phyloP scores from a whole-genome alignment of 37 sponge, comb jelly and placozoan species.

The Geodia barretti region DNA sequence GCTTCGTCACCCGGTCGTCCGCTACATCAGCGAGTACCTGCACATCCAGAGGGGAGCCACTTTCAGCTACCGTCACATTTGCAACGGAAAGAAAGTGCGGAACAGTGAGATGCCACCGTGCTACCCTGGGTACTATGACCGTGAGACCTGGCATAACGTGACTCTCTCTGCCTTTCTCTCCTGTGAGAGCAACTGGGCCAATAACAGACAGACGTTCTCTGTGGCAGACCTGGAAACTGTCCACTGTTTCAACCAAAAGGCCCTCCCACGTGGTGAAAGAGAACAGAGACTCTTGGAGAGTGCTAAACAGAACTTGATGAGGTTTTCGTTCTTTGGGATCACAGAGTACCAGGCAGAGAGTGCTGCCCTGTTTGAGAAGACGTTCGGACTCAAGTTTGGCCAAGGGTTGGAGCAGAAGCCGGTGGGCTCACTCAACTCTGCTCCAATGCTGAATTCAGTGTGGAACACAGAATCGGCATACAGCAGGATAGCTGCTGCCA shows the following conservation, averaged over 20 bases:
- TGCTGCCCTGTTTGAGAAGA: conserved; percentile 66
- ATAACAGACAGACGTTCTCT: conserved; percentile 81
- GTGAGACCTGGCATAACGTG: conserved; percentile 59
- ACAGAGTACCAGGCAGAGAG: conserved; percentile 74
- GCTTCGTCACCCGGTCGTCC: conserved; percentile 73
- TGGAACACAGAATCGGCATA: conserved; percentile 27
- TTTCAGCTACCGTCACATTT: conserved; percentile 43
- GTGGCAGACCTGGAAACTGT: conserved; percentile 69
- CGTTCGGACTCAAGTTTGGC: conserved; percentile 65
- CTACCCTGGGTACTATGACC: conserved; percentile 60
- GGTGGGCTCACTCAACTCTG: conserved; percentile 14
- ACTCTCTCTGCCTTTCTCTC: conserved; percentile 64
- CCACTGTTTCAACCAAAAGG: conserved; percentile 43
- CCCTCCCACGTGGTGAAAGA: conserved; percentile 8
- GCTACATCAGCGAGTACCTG: conserved; percentile 86
- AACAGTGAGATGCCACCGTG: conserved; percentile 61
- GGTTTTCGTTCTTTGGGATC: conserved; percentile 76
- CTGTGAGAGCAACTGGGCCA: conserved; percentile 80
- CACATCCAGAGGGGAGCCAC: conserved; percentile 81
- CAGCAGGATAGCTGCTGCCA: conserved; percentile 34
- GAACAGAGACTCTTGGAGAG: conserved; percentile 40
- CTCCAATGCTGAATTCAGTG: conserved; percentile 28
- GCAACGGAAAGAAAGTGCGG: conserved; percentile 32
- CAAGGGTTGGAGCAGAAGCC: conserved; percentile 46
- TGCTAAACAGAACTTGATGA: conserved; percentile 71